These are phyloP conservation scores for Setipinna tenuifilis DNA, from an alignment of 2,797 vertebrate species.

Conservation along the genomic window DNA sequence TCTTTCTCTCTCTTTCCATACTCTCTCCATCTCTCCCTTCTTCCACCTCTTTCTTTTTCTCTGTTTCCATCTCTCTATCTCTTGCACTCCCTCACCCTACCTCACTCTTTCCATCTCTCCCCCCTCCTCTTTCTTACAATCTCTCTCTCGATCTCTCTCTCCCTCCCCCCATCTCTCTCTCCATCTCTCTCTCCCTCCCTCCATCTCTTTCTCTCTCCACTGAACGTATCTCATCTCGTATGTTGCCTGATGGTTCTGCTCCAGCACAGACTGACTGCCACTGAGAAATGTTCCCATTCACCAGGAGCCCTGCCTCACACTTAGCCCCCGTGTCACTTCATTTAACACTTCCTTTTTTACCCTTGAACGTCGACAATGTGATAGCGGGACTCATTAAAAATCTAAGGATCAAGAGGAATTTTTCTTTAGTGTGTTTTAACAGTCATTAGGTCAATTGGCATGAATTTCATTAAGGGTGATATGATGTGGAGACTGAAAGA, in stretches of 20 bases:
- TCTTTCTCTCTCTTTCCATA: too few species aligned
- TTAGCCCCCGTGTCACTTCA: neutral
- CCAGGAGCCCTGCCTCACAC: neutral
- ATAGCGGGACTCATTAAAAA: constrained; percentile 12
- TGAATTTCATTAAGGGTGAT: constrained; percentile 16
- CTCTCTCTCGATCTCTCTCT: too few species aligned
- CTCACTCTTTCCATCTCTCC: too few species aligned
- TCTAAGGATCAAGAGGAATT: neutral
- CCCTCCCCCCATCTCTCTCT: too few species aligned
- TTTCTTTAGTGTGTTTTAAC: constrained; percentile 11
- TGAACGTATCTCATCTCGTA: neutral
- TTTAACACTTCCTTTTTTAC: neutral
- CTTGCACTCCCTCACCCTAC: too few species aligned
- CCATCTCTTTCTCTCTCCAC: neutral
- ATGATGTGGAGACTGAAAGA: neutral
- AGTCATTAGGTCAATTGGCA: constrained; percentile 21
- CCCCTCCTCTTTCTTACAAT: too few species aligned
- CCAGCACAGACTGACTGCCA: neutral
- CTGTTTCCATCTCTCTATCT: too few species aligned
- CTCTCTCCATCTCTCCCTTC: too few species aligned
- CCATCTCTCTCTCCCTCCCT: too few species aligned
- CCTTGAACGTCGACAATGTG: neutral
- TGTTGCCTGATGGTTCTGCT: neutral
- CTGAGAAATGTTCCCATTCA: neutral
- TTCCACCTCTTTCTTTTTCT: too few species aligned